Base-by-base conservation (phyloP, 2,888 invertebrate genomes). In the Caprella mutica region DNA sequence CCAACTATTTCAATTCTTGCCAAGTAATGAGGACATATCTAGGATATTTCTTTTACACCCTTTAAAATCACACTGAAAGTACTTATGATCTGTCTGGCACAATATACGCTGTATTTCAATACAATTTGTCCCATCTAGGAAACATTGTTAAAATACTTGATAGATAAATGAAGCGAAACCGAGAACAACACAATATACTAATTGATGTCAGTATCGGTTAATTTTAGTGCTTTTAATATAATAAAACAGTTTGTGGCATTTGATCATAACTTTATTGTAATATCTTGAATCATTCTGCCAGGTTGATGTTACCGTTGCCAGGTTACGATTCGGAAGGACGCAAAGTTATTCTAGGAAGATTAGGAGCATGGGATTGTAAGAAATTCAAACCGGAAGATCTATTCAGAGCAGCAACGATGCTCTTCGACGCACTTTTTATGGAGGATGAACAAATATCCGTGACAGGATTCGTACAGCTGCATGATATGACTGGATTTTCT, bases 401-500 rank as follows among this genome's bases (percentile, higher is more conserved):
- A 33, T 62, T 65, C 39, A 57, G 40, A 21, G 65, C 58, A 0
- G 59, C 65, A 0, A 43, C 55, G 17, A 65, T 65, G 65, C 54
- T 65, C 17, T 54, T 58, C 21, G 56, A 81, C 67, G 77, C 81
- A 58, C 67, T 77, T 53, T 67, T 81, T 66, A 67, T 77, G n/a
- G 81, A 81, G 67, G 81, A 81, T 67, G 82, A 83, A 69, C 75
- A 78, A 65, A 38, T 52, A 4, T 55, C 65, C 27, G 65, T 70
- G 54, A 67, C 61, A 50, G 71, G 71, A 1, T 68, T 76, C 71
- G 72, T 78, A 29, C 72, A 77, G 6, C 69, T 83, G 24, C 71
- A 81, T 44, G 83, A 83, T 68, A 71, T 81, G 69, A 70, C 74
- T 44, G 74, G 75, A 35, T 74, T 78, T 2, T 77, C 77, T 0